Percentiles rank a stretch among this genome's conserved stretches.
phyloP scores from a whole-genome alignment of 2,888 invertebrate species.

The Conchocele bisecta region DNA sequence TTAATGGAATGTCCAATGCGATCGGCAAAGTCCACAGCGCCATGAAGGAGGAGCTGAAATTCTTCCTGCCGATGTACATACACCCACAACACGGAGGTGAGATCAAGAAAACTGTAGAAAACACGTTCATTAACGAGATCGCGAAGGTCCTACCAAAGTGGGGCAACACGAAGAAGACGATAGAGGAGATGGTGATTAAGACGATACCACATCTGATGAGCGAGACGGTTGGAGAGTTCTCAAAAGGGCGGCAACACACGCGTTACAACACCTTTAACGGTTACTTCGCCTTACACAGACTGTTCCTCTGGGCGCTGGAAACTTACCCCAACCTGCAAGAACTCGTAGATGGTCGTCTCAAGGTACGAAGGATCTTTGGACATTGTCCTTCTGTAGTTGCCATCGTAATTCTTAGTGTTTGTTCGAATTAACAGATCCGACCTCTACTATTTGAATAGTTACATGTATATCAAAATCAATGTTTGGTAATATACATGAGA shows the following conservation, averaged over 20 bases:
- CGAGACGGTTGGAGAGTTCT: slow-evolving; percentile 77
- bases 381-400: too few species aligned
- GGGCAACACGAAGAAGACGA: slow-evolving; percentile 63
- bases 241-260: slow-evolving; percentile 77
- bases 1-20: slow-evolving; percentile 70
- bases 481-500: too few species aligned
- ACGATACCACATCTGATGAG: slow-evolving; percentile 76
- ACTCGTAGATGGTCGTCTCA: slow-evolving; percentile 63
- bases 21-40: slow-evolving; percentile 72
- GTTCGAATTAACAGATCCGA: too few species aligned
- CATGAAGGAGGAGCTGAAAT: slow-evolving; percentile 72
- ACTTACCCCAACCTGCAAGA: slow-evolving; percentile 69
- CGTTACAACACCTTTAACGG: slow-evolving; percentile 76
- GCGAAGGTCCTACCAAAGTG: slow-evolving; percentile 69
- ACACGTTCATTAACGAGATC: slow-evolving; percentile 61
- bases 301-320: slow-evolving; percentile 75
- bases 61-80: slow-evolving; percentile 74
- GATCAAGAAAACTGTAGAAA: slow-evolving; percentile 70
- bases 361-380: too few species aligned
- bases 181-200: slow-evolving; percentile 71
- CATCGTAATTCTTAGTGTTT: too few species aligned
- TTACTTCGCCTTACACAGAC: slow-evolving; percentile 74
- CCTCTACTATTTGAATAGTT: too few species aligned
- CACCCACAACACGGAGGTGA: slow-evolving; percentile 67
- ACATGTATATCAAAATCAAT: too few species aligned